phyloP scores from a whole-genome alignment of 2,797 vertebrate genomes.

The Gymnopithys bicolor region DNA sequence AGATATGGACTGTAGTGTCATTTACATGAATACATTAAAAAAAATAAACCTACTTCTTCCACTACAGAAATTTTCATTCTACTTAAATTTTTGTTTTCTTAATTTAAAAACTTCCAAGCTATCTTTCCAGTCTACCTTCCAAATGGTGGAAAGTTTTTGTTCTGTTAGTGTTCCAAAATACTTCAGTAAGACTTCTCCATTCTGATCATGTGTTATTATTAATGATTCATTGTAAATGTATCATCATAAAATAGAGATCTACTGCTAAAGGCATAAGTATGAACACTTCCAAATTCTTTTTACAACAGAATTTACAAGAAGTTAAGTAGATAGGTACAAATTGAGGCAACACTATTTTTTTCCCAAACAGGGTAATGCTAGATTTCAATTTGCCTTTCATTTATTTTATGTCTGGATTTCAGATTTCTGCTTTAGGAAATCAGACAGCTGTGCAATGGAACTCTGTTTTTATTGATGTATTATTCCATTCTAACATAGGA shows the following conservation, averaged over 20 bases:
- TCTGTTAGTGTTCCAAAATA: neutral
- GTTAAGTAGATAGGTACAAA: neutral
- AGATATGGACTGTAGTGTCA: neutral
- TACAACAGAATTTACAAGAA: neutral
- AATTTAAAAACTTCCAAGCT: neutral
- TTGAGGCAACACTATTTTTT: neutral
- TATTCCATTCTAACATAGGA: neutral
- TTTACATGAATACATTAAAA: neutral
- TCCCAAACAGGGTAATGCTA: neutral
- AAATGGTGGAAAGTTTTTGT: neutral
- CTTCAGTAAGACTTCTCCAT: neutral
- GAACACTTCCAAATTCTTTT: neutral
- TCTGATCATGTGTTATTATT: neutral
- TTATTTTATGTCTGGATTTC: neutral
- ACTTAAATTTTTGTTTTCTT: neutral
- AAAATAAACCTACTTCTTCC: neutral
- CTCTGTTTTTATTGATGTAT: neutral
- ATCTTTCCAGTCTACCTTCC: neutral
- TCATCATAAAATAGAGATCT: neutral
- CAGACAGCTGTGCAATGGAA: neutral
- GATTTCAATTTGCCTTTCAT: neutral
- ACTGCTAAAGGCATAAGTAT: neutral
- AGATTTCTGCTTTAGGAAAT: neutral
- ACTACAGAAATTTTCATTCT: neutral
- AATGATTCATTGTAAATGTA: neutral